Base-by-base conservation (phyloP, 2,113 vertebrate species). In the Hippocampus comes region DNA sequence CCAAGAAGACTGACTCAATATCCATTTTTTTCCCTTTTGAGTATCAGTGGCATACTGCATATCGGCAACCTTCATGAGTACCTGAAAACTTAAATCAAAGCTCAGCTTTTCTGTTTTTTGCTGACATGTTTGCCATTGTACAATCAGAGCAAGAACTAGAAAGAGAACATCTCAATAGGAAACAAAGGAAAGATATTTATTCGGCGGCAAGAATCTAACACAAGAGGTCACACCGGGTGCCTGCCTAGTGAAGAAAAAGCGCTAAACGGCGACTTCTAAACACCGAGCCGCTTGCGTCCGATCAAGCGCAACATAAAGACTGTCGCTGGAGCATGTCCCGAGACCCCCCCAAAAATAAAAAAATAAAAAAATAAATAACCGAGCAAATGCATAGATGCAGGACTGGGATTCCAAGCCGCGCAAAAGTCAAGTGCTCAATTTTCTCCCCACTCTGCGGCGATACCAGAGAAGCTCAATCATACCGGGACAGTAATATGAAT, bases 391-490 rank as follows among this genome's bases (percentile, higher is more conserved):
- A 87, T 86, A 81, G 87, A 90, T 87, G 84, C 83, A 87, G 82
- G 78, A 75, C 74, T 79, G 84, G 79, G 88, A 89, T 87, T 90
- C 88, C 82, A 83, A 73, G 56, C 78, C 85, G 60, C 20, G 82
- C 83, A 90, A 92, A 38, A 91, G 89, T 91, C 89, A 91, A 91
- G 88, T 90, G 87, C 83, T 91, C 89, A 86, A 91, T 92, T 91
- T 91, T 92, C 82, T 73, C 79, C 83, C 82, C 83, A 81, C 88
- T 90, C 89, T 92, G 82, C 49, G 72, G 80, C 78, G 82, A 89
- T 91, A 90, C 84, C 86, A 87, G 84, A 91, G 90, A 83, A 91
- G 87, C 89, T 92, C 91, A 91, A 93, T 93, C 91, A 93, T 91
- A 84, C 75, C 68, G 80, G 85, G 86, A 90, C 88, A 87, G 89